Evolutionary conservation across 1,140 invertebrate species (phyloP), one percentile per base, ranked within the genome.

Genomic region (Epicauta chinensis): DNA sequence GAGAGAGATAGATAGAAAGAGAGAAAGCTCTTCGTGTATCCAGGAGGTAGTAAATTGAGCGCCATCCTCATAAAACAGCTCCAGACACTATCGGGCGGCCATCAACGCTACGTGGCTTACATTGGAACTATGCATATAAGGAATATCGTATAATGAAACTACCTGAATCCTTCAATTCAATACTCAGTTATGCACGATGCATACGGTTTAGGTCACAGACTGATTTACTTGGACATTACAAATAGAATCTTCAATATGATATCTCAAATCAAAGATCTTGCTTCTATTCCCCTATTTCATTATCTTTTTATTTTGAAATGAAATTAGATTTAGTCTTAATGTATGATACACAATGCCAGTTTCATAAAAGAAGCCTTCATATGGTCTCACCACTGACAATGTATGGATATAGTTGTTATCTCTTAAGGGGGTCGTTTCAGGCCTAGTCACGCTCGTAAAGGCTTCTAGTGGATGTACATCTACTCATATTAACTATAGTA

Each of bases 41-140:
- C 49, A 58, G 59, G 49, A 62, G 59, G 54, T 53, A 58, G 62
- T 64, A 64, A 64, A 62, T 62, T 62, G 58, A 60, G 55, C 56
- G 48, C 29, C 52, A 49, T 47, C 35, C 62, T 59, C 62, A 64
- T 64, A 64, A 64, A 64, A 56, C 61, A 61, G 61, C 51, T 50
- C 59, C 53, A 60, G 62, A 64, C 62, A 64, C 53, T 64, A 64
- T 64, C 62, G 62, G 55, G 53, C 49, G 53, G 52, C 49, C 60
- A 62, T 62, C 60, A 60, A 54, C 58, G 43, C 52, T 63, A 64
- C 62, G 62, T 64, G 62, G 61, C 53, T 59, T 56, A 56, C 58
- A 64, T 62, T 51, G 55, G 51, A 60, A 60, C 58, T 58, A 59
- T 59, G 58, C 48, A 59, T 61, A 57, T 59, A 56, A 52, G 49